Evolutionary conservation across 2,797 vertebrate genomes (phyloP), one percentile per base, ranked within the genome.

Genomic region (Danio kyathit): DNA sequence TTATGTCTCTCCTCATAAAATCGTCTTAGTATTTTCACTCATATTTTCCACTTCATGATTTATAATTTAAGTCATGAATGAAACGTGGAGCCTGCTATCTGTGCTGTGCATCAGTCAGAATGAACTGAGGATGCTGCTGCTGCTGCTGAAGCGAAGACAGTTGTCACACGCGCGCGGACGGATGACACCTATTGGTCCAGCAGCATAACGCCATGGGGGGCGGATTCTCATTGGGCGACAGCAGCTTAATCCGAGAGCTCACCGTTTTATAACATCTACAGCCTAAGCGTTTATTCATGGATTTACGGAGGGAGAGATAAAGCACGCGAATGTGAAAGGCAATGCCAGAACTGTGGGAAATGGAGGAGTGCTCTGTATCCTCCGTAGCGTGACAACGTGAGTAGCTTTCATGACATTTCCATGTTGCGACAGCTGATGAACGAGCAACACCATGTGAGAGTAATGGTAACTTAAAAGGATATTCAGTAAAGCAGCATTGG

Each of bases 181-280:
- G 10, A n/a, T 49, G 71, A 56, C 69, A 65, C 41, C 80, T 69
- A 85, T 87, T 85, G 84, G 86, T 77, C 49, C 63, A 84, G 6
- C 48, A 21, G 57, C 11, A 48, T 73, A 78, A 80, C 63, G 61
- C 83, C 81, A 82, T 46, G 74, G 74, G 51, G 71, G 74, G 82
- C 74, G 77, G 59, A 9, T 29, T 81, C 66, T 73, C 16, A 70
- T 79, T 82, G 80, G 69, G 16, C 12, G 41, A 69, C 19, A 29
- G 38, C 56, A 29, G 13, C 41, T 65, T 65, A 80, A 80, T 65
- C 60, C 19, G 29, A 73, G 16, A 12, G 54, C 61, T 81, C 6
- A 64, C 66, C 48, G 16, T 67, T 57, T 71, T 65, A n/a, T 17
- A 9, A 43, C 61, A 70, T 51, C 40, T 13, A 11, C 46, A 48